Evolutionary conservation across 2,113 vertebrate species (phyloP).

Genomic region (Morone saxatilis): DNA sequence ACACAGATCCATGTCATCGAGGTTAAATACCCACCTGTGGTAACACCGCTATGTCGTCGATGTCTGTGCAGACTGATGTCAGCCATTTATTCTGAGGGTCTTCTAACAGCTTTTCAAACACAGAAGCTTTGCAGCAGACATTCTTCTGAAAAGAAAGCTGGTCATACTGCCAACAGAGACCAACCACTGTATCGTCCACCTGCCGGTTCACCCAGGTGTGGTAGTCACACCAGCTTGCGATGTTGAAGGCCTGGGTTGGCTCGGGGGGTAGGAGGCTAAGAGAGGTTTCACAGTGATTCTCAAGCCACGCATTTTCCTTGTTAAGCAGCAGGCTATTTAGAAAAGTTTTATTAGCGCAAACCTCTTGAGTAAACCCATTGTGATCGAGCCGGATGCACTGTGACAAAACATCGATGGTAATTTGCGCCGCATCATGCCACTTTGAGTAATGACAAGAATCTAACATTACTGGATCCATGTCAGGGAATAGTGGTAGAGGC

Average conservation of each 20-base stretch:
- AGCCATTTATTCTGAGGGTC: conserved; percentile 83
- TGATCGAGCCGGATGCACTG: conserved; percentile 79
- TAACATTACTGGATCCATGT: not conserved
- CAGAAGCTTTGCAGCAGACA: conserved; percentile 77
- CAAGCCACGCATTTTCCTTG: conserved; percentile 75
- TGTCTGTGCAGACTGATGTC: conserved; percentile 68
- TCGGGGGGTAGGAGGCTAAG: not conserved
- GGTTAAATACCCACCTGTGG: conserved; percentile 69
- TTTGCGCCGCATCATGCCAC: conserved; percentile 70
- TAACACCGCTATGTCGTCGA: conserved; percentile 30
- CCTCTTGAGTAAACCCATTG: conserved; percentile 63
- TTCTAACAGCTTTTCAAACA: conserved; percentile 75
- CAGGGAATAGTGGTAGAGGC: not conserved
- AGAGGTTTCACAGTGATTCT: conserved; percentile 69
- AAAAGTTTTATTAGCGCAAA: conserved; percentile 81
- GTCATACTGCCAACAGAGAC: conserved; percentile 83
- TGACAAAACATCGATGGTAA: conserved; percentile 65
- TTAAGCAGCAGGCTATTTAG: conserved; percentile 64
- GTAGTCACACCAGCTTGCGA: conserved; percentile 81
- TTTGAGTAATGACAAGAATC: conserved; percentile 76
- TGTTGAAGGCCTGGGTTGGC: conserved; percentile 33
- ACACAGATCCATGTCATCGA: not conserved
- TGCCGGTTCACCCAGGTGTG: conserved; percentile 64
- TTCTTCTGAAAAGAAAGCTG: conserved; percentile 76
- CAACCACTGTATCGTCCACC: conserved; percentile 81